A percentile compares a stretch with the other conserved stretches of the same genome.
Conservation (phyloP, 2,797 vertebrate species). For the Sparus aurata region DNA sequence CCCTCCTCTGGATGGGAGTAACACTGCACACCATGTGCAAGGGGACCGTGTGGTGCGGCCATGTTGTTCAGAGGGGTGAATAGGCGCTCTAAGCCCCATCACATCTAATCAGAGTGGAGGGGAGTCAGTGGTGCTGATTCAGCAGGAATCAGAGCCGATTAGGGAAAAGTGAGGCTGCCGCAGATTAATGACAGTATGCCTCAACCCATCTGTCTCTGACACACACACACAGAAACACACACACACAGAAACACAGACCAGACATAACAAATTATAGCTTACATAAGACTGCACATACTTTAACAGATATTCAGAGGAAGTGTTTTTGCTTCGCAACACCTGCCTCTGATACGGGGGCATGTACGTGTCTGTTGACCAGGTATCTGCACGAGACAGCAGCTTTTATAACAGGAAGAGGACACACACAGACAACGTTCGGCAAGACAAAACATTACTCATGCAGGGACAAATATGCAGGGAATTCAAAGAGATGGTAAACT, state of each 20-base stretch:
- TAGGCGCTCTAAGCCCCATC: slow-evolving; percentile 68
- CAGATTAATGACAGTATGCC: slow-evolving; percentile 75
- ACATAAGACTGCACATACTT: not conserved
- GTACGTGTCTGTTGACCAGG: too few species aligned
- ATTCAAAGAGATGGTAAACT: slow-evolving; percentile 1
- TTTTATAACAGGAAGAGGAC: slow-evolving; percentile 2
- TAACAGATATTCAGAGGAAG: not conserved
- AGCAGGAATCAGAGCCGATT: slow-evolving; percentile 78
- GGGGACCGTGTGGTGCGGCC: slow-evolving; percentile 6
- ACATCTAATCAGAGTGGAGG: slow-evolving; percentile 75
- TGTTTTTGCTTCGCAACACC: not conserved
- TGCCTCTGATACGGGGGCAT: not conserved
- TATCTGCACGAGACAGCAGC: not conserved
- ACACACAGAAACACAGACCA: slow-evolving; percentile 3
- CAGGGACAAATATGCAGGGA: not conserved
- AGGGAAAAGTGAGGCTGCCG: slow-evolving; percentile 71
- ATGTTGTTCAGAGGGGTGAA: slow-evolving; percentile 56
- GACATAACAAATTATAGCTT: slow-evolving; percentile 11
- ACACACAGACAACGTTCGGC: too few species aligned
- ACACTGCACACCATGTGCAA: not conserved
- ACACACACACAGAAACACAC: slow-evolving; percentile 26
- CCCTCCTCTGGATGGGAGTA: slow-evolving; percentile 50
- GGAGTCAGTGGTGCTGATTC: slow-evolving; percentile 71
- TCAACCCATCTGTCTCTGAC: slow-evolving; percentile 68
- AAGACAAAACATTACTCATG: not conserved